Conservation (phyloP, 2,888 invertebrate genomes). For the Zeuzera pyrina region DNA sequence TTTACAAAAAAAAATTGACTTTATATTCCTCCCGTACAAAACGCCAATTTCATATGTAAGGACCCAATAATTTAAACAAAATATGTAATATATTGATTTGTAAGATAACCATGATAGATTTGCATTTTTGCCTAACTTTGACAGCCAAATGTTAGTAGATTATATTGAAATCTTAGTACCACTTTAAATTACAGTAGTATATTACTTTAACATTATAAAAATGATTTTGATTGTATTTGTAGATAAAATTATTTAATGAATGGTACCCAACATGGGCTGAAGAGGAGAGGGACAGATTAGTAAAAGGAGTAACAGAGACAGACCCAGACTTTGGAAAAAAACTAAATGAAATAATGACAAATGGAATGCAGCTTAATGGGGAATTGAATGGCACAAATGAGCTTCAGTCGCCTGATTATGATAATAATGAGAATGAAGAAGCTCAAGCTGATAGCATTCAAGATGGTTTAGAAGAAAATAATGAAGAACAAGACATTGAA, state of each 20-base stretch:
- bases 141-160: too few species aligned
- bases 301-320: slow-evolving; percentile 79
- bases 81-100: too few species aligned
- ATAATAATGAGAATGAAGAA: slow-evolving; percentile 17
- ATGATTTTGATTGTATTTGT: too few species aligned
- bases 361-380: slow-evolving; percentile 46
- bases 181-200: too few species aligned
- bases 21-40: too few species aligned
- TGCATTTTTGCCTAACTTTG: too few species aligned
- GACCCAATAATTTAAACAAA: too few species aligned
- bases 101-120: too few species aligned
- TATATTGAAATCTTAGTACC: too few species aligned
- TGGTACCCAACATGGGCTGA: slow-evolving; percentile 87
- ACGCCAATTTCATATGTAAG: too few species aligned
- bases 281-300: slow-evolving; percentile 79
- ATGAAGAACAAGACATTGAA: slow-evolving; percentile 18
- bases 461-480: slow-evolving; percentile 10
- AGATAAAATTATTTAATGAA: slow-evolving; percentile 87
- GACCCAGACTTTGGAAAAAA: slow-evolving; percentile 82
- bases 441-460: slow-evolving; percentile 4
- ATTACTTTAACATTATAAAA: too few species aligned
- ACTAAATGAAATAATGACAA: slow-evolving; percentile 63
- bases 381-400: slow-evolving; percentile 44
- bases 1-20: too few species aligned
- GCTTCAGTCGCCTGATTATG: slow-evolving; percentile 13